phyloP scores from a whole-genome alignment of 30 jellyfish, hydroid and myxozoan species.

The Pseudorhiza aurosa region DNA sequence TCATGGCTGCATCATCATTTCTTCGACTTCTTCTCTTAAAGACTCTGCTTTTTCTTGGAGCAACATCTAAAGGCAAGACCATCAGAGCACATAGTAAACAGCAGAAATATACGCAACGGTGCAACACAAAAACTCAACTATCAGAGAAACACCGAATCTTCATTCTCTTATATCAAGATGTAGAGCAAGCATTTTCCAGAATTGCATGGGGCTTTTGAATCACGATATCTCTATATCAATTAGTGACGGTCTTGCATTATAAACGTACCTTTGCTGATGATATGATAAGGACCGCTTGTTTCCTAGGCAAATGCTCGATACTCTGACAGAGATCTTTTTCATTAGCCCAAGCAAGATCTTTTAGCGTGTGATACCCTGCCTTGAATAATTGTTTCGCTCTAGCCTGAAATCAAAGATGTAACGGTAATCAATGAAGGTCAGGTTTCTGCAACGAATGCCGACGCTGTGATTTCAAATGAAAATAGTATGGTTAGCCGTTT shows the following conservation, averaged over 20 bases:
- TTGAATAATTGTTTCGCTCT: conserved; percentile 93
- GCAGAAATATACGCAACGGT: neutral
- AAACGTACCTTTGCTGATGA: conserved; percentile 84
- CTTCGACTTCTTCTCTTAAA: conserved; percentile 89
- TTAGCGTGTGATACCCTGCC: conserved; percentile 86
- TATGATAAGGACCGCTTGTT: conserved; percentile 82
- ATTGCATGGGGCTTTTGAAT: neutral
- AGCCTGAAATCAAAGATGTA: conserved; percentile 49
- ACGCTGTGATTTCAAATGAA: too few species aligned
- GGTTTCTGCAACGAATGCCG: too few species aligned
- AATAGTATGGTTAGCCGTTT: too few species aligned
- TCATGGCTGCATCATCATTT: conserved; percentile 68
- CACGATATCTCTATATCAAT: neutral
- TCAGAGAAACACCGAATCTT: too few species aligned
- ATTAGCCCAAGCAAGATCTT: conserved; percentile 86
- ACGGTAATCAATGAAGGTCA: neutral
- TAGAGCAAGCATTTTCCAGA: neutral
- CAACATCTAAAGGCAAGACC: conserved; percentile 66
- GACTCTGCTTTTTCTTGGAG: conserved; percentile 87
- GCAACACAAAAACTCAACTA: neutral
- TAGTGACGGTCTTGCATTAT: neutral
- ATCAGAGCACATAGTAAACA: too few species aligned
- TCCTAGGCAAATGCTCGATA: conserved; percentile 70
- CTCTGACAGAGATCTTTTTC: conserved; percentile 62
- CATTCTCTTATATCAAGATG: too few species aligned